Evolutionary conservation across 2,113 vertebrate genomes (phyloP).

Genomic region (Callipepla squamata): DNA sequence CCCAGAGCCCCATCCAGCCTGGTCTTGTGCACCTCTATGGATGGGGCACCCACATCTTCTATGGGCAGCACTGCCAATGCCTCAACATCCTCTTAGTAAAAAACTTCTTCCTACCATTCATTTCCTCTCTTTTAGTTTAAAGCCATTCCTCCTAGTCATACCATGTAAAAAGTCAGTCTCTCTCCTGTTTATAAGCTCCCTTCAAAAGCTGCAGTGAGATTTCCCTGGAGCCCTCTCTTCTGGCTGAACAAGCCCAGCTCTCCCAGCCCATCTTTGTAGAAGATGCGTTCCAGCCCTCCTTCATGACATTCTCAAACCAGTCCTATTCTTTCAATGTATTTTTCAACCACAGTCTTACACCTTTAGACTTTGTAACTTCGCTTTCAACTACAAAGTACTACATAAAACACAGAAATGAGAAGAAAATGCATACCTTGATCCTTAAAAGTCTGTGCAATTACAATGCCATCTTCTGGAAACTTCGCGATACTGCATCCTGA

Average conservation of each 20-base stretch:
- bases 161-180: neutral
- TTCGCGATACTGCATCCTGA: conserved; percentile 96
- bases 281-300: neutral
- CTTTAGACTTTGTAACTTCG: neutral
- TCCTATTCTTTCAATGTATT: neutral
- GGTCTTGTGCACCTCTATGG: neutral
- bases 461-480: conserved; percentile 95
- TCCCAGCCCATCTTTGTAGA: neutral
- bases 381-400: neutral
- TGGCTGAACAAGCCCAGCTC: neutral
- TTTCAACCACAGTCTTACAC: neutral
- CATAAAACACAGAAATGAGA: neutral
- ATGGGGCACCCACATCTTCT: neutral
- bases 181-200: neutral
- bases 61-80: neutral
- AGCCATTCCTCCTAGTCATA: neutral
- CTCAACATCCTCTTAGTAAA: neutral
- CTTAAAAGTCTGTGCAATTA: conserved; percentile 95
- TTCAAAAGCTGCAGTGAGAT: neutral
- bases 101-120: neutral
- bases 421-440: conserved; percentile 88
- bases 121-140: neutral
- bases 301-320: neutral
- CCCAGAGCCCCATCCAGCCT: neutral
- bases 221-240: neutral